phyloP scores from a whole-genome alignment of 2,113 vertebrate species.

The Nanorana parkeri region DNA sequence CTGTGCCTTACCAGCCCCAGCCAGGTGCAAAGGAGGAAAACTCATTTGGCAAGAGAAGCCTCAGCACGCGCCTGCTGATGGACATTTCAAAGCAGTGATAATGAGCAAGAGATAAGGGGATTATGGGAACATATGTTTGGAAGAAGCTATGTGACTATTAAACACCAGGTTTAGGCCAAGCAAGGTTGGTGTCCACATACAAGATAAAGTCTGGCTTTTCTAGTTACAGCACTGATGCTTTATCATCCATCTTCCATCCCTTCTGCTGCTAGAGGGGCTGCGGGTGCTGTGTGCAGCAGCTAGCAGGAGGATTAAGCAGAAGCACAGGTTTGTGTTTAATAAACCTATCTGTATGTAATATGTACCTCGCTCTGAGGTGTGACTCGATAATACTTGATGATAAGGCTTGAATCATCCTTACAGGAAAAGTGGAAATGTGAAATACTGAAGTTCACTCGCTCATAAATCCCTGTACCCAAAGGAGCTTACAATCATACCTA shows the following conservation, averaged over 20 bases:
- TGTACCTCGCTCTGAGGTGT: not conserved
- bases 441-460: no score
- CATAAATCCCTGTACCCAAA: no score
- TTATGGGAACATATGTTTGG: constrained; percentile 56
- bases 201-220: constrained; percentile 39
- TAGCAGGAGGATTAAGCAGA: constrained; percentile 10
- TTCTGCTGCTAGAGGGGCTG: not conserved
- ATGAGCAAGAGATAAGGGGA: constrained; percentile 56
- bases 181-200: constrained; percentile 48
- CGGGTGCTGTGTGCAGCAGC: not conserved
- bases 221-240: constrained; percentile 2
- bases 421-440: not conserved
- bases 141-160: constrained; percentile 53
- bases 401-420: no score
- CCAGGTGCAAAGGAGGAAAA: constrained; percentile 55
- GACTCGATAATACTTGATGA: no score
- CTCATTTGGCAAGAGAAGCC: constrained; percentile 55
- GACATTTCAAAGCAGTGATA: constrained; percentile 58
- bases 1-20: constrained; percentile 43
- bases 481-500: no score
- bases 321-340: constrained; percentile 2
- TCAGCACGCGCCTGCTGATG: constrained; percentile 50
- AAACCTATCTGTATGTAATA: not conserved
- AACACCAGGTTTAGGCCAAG: constrained; percentile 54
- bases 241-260: constrained; percentile 11